Base-by-base conservation (phyloP, 2,797 vertebrate genomes). In the Tapera naevia region DNA sequence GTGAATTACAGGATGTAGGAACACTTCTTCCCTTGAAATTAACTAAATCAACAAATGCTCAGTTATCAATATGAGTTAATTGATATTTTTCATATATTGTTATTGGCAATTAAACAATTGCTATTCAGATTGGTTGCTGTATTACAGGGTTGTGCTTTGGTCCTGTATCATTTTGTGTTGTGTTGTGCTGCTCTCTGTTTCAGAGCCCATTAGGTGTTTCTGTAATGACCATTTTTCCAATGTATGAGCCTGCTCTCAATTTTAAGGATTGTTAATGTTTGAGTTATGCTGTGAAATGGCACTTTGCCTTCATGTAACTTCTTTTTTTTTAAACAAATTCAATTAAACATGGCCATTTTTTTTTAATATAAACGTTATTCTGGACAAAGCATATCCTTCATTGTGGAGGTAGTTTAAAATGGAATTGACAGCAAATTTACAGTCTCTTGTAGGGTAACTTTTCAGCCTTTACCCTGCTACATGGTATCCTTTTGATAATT, bases 131-230 rank as follows among this genome's bases (percentile, higher is more conserved):
- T 50, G 28, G 17, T 71, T 62, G n/a, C 48, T 84, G 65, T 48
- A 57, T 41, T 62, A 48, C 65, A 58, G 41, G 33, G 35, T 66
- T 48, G 14, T 21, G 43, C 35, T 79, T 84, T 48, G 51, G 46
- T 70, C 37, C 46, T 27, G 9, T 21, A 17, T 46, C 13, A 6
- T 58, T 71, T 32, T 2, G 1, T 53, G 30, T 69, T 0, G 0
- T 27, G 17, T 69, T 0, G 0, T 27, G 17, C 11, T 76, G 3
- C 19, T 50, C 6, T 46, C 32, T 50, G 11, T 58, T 70, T 61
- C 57, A 33, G 67, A 17, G 24, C 14, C 65, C 48, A 16, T 39
- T 30, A 17, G 65, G 23, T 45, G 25, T 74, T 87, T 39, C 78
- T 61, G 25, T 22, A 30, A 7, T 33, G 37, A 24, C 17, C 50